Evolutionary conservation across 1,140 invertebrate genomes (phyloP).

Genomic region (Aphelenchoides besseyi): DNA sequence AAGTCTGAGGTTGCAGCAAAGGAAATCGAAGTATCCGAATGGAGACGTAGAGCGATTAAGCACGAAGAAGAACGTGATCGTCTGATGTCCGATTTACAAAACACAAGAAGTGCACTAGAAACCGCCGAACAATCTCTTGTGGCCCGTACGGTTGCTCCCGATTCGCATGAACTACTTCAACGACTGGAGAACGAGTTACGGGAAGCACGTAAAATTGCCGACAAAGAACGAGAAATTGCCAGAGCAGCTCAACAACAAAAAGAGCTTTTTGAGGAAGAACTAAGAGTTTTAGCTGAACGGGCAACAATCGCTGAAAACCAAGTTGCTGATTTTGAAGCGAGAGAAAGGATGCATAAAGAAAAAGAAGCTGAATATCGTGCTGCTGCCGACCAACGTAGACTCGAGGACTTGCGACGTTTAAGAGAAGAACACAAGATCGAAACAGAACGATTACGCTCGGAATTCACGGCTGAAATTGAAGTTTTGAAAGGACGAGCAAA

Average conservation of each 20-base stretch:
- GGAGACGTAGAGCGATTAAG: neutral
- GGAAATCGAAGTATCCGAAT: neutral
- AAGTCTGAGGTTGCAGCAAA: neutral
- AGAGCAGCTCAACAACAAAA: neutral
- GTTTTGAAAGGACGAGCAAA: neutral
- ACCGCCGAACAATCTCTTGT: neutral
- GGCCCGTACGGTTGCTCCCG: neutral
- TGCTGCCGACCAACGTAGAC: neutral
- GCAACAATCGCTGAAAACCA: neutral
- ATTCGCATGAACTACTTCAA: neutral
- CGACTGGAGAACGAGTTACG: neutral
- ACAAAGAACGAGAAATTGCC: slow-evolving; percentile 1
- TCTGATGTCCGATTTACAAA: neutral
- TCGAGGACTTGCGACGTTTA: neutral
- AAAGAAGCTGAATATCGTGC: neutral
- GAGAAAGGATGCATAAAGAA: neutral
- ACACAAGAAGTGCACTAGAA: neutral
- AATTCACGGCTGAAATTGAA: neutral
- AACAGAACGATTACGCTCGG: neutral
- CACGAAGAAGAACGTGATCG: slow-evolving; percentile 7
- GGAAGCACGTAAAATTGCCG: neutral
- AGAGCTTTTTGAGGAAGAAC: slow-evolving; percentile 11
- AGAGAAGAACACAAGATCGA: neutral
- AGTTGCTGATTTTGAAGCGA: neutral
- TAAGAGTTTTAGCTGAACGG: neutral